phyloP scores from a whole-genome alignment of 2,113 vertebrate genomes.

The Lepisosteus oculatus region DNA sequence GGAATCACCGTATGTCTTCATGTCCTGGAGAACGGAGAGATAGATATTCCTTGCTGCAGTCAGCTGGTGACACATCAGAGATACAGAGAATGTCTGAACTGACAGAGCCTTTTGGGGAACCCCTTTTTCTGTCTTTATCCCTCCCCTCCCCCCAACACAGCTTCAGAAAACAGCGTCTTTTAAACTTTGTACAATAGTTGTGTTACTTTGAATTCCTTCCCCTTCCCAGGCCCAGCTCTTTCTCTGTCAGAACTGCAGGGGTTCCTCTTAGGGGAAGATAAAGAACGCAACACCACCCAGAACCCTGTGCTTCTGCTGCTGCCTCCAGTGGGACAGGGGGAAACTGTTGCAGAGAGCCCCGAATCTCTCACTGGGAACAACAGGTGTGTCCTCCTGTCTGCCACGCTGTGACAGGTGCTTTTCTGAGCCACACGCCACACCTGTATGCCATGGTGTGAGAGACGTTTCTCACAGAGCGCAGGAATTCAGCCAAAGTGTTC shows the following conservation, averaged over 20 bases:
- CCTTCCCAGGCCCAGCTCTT: slow-evolving; percentile 41
- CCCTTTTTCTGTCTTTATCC: too few species aligned
- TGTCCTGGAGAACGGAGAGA: too few species aligned
- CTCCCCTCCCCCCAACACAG: too few species aligned
- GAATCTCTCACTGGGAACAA: neutral
- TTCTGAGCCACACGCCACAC: too few species aligned
- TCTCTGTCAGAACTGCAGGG: slow-evolving; percentile 39
- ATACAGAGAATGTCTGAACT: too few species aligned
- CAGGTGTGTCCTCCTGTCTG: neutral
- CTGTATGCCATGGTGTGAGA: neutral
- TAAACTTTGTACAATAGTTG: neutral
- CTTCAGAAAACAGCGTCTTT: neutral
- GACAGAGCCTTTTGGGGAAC: too few species aligned
- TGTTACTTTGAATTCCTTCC: slow-evolving; percentile 4
- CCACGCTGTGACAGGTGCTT: neutral
- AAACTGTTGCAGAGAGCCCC: neutral
- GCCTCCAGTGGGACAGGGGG: slow-evolving; percentile 7
- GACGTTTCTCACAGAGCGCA: too few species aligned
- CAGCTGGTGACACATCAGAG: too few species aligned
- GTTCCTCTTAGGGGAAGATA: slow-evolving; percentile 34
- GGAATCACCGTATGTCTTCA: too few species aligned
- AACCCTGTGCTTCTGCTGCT: slow-evolving; percentile 49
- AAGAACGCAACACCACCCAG: slow-evolving; percentile 29
- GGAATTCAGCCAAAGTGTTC: too few species aligned
- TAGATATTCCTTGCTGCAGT: too few species aligned